phyloP scores from a whole-genome alignment of 2,888 invertebrate species.

The Campopleginae sp. region DNA sequence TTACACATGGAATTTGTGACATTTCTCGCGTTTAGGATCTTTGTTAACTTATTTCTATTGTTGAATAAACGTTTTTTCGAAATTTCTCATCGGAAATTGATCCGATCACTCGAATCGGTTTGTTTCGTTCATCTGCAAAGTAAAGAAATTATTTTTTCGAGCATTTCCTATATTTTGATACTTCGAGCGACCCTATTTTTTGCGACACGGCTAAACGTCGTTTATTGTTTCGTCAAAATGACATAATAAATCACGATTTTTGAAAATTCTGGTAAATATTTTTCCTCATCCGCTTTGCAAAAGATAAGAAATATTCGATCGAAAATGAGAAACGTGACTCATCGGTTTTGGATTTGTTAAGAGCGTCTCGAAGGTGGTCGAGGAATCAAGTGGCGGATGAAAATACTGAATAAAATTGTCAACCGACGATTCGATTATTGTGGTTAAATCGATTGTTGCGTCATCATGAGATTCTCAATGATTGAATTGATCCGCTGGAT shows the following conservation, averaged over 20 bases:
- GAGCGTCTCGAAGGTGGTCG: not conserved
- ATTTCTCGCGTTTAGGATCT: slow-evolving; percentile 41
- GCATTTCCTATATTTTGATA: slow-evolving; percentile 25
- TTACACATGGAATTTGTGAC: slow-evolving; percentile 45
- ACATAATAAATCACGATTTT: not conserved
- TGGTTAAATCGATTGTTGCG: slow-evolving; percentile 28
- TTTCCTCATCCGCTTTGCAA: not conserved
- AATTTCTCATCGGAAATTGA: slow-evolving; percentile 37
- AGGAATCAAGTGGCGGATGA: not conserved
- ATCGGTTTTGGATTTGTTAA: not conserved
- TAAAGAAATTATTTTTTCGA: slow-evolving; percentile 69
- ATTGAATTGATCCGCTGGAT: slow-evolving; percentile 7
- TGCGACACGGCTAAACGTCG: slow-evolving; percentile 60
- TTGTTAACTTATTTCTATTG: slow-evolving; percentile 1
- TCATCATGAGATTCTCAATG: slow-evolving; percentile 1
- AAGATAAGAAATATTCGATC: not conserved
- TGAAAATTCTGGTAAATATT: not conserved
- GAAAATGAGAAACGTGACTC: not conserved
- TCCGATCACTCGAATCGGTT: slow-evolving; percentile 26
- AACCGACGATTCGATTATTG: slow-evolving; percentile 24
- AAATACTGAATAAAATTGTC: not conserved
- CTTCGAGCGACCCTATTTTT: slow-evolving; percentile 29
- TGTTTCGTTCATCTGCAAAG: slow-evolving; percentile 73
- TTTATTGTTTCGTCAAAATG: not conserved
- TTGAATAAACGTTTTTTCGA: slow-evolving; percentile 9